Percentiles rank a stretch among this genome's conserved stretches.
phyloP scores from a whole-genome alignment of 2,113 vertebrate species.

The Gobiocypris rarus region DNA sequence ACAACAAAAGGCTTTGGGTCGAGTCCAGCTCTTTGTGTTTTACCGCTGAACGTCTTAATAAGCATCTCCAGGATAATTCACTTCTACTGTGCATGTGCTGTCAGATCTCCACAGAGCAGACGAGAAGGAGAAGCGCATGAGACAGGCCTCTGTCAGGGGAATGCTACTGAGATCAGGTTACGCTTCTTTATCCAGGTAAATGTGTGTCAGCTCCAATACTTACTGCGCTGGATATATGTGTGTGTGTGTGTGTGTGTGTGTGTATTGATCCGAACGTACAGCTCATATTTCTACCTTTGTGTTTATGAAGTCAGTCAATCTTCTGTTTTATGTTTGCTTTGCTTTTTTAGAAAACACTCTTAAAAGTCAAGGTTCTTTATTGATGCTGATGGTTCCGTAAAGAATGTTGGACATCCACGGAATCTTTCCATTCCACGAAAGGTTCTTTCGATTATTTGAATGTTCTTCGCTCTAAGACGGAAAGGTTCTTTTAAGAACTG shows the following conservation, averaged over 20 bases:
- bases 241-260: conserved; percentile 11
- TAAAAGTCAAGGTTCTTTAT: too few species aligned
- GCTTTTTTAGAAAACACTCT: too few species aligned
- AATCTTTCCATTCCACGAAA: too few species aligned
- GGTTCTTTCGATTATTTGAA: too few species aligned
- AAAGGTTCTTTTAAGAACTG: too few species aligned
- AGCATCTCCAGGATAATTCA: background rate
- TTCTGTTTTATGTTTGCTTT: too few species aligned
- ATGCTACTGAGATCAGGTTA: conserved; percentile 8
- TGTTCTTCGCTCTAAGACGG: too few species aligned
- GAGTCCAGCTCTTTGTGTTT: background rate
- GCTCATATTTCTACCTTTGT: conserved; percentile 10
- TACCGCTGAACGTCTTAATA: conserved; percentile 14
- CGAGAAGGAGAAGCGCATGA: background rate
- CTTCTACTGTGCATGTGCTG: background rate
- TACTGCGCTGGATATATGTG: background rate
- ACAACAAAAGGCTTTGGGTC: background rate
- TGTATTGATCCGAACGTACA: conserved; percentile 8
- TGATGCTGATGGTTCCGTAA: too few species aligned
- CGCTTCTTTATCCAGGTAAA: background rate
- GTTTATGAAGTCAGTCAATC: background rate
- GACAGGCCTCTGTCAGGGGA: background rate
- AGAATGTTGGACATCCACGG: too few species aligned
- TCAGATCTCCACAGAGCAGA: background rate
- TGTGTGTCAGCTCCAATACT: background rate